Evolutionary conservation across 2,797 vertebrate genomes (phyloP).

Genomic region (Rhinophrynus dorsalis): DNA sequence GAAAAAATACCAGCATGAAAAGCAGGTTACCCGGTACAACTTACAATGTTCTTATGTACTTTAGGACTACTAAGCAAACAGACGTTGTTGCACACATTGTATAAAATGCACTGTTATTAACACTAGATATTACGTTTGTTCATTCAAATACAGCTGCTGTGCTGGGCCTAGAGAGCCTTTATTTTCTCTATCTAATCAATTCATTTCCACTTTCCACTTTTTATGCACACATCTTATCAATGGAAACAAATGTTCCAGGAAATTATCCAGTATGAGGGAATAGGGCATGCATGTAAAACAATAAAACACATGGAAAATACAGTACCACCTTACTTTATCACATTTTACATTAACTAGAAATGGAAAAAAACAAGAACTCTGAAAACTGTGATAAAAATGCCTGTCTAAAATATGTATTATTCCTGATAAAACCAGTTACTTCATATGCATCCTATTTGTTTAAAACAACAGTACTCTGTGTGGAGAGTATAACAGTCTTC

Average conservation of each 20-base stretch:
- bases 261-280: neutral
- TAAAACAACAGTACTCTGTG: too few species aligned
- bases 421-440: too few species aligned
- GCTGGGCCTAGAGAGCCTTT: neutral
- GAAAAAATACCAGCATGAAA: too few species aligned
- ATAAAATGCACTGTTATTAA: neutral
- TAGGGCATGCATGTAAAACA: slow-evolving; percentile 4
- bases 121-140: neutral
- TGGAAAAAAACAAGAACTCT: too few species aligned
- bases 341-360: neutral
- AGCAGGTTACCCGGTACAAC: too few species aligned
- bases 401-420: too few species aligned
- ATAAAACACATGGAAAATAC: slow-evolving; percentile 18
- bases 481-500: too few species aligned
- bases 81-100: too few species aligned
- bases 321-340: neutral
- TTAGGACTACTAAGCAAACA: too few species aligned
- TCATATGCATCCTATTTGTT: too few species aligned
- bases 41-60: too few species aligned
- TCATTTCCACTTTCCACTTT: slow-evolving; percentile 10
- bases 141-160: neutral
- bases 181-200: neutral
- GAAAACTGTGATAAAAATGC: too few species aligned
- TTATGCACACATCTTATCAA: neutral
- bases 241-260: slow-evolving; percentile 7